Evolutionary conservation across 2,797 vertebrate genomes (phyloP).

Genomic region (Natrix natrix): DNA sequence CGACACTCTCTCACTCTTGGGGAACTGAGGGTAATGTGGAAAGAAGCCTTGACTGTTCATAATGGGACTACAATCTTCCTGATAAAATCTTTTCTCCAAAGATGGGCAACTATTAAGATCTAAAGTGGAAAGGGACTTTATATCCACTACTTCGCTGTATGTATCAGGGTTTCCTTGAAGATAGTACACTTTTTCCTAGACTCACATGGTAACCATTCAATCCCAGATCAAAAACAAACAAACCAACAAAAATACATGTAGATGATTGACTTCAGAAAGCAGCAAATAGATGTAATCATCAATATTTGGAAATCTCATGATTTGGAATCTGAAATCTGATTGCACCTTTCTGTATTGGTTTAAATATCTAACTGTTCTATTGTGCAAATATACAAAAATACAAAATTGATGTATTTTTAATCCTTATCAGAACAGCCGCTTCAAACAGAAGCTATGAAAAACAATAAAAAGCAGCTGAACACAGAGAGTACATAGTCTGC

Average conservation of each 20-base stretch:
- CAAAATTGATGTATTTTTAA: background rate
- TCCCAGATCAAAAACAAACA: background rate
- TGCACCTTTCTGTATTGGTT: background rate
- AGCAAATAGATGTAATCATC: background rate
- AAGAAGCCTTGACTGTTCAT: background rate
- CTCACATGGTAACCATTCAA: background rate
- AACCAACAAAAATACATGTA: background rate
- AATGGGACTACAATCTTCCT: background rate
- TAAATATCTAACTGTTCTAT: background rate
- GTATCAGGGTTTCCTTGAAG: background rate
- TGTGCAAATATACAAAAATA: background rate
- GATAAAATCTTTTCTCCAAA: background rate
- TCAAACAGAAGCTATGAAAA: background rate
- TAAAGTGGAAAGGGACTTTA: background rate
- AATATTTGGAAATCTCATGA: background rate
- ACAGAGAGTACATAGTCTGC: background rate
- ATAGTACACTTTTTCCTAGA: background rate
- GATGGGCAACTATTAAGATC: background rate
- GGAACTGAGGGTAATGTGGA: background rate
- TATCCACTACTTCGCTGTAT: background rate
- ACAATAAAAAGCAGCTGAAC: background rate
- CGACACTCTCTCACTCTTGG: background rate
- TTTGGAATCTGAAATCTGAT: background rate
- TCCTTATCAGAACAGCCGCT: background rate
- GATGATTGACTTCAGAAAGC: background rate